phyloP scores from a whole-genome alignment of 2,888 invertebrate genomes.

The Pediacus dermestoides region DNA sequence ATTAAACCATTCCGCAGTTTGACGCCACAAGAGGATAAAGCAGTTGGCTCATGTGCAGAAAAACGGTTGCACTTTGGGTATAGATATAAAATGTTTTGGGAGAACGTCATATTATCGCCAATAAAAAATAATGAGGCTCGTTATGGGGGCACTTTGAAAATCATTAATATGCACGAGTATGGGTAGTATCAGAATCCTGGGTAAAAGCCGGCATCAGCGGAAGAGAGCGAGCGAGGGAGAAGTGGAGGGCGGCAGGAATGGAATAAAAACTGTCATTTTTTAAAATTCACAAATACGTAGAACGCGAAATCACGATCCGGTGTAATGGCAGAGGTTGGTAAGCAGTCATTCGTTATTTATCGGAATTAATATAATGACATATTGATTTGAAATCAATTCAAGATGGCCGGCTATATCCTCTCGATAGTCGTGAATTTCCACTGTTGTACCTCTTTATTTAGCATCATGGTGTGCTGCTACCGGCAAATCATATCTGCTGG shows the following conservation, averaged over 20 bases:
- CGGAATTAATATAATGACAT: slow-evolving; percentile 47
- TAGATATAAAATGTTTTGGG: too few species aligned
- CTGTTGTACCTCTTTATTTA: too few species aligned
- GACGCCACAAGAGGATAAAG: too few species aligned
- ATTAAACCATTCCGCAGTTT: too few species aligned
- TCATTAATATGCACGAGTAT: slow-evolving; percentile 27
- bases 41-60: too few species aligned
- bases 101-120: slow-evolving; percentile 26
- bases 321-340: slow-evolving; percentile 34
- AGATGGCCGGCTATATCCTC: slow-evolving; percentile 38
- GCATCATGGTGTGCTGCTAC: too few species aligned
- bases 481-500: slow-evolving; percentile 43
- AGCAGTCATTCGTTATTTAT: slow-evolving; percentile 39
- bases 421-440: slow-evolving; percentile 37
- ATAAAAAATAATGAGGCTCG: slow-evolving; percentile 30
- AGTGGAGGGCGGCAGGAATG: slow-evolving; percentile 4
- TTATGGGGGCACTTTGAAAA: slow-evolving; percentile 28
- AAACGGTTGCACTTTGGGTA: too few species aligned
- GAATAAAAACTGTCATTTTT: slow-evolving; percentile 27
- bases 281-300: slow-evolving; percentile 27
- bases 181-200: too few species aligned
- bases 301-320: slow-evolving; percentile 32
- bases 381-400: slow-evolving; percentile 46
- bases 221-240: too few species aligned
- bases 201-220: too few species aligned